Percentiles rank a stretch among this genome's conserved stretches.
Conservation (phyloP, 2,113 vertebrate species). For the Daubentonia madagascariensis region DNA sequence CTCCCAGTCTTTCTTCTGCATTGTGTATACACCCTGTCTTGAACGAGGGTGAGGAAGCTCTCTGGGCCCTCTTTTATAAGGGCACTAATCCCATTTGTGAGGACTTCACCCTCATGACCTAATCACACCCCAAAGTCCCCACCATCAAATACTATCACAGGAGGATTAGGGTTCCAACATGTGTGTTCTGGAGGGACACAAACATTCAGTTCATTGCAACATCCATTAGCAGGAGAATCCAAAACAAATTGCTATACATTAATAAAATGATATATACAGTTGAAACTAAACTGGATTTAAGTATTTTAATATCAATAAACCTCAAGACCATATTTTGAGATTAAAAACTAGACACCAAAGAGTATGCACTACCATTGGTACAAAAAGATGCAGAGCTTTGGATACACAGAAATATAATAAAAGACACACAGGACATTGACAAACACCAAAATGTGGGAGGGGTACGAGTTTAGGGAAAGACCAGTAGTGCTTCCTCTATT, state of each 20-base stretch:
- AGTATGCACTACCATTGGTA: not conserved
- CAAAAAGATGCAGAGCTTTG: not conserved
- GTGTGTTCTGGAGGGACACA: not conserved
- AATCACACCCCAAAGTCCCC: not conserved
- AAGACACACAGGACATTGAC: too few relatives aligned
- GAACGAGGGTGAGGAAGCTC: too few relatives aligned
- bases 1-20: not conserved
- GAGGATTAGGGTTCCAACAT: not conserved
- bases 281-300: not conserved
- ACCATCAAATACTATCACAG: not conserved
- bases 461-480: too few relatives aligned
- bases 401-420: too few relatives aligned
- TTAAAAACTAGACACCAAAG: not conserved
- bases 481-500: too few relatives aligned
- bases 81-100: not conserved
- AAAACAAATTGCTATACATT: not conserved
- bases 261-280: not conserved
- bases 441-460: too few relatives aligned
- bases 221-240: not conserved
- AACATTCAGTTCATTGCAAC: not conserved
- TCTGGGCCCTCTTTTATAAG: too few relatives aligned
- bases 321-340: not conserved
- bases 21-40: not conserved
- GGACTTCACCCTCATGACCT: not conserved
- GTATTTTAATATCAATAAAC: not conserved